Conservation (phyloP, 2,797 vertebrate genomes). For the Triplophysa yarkandensis region DNA sequence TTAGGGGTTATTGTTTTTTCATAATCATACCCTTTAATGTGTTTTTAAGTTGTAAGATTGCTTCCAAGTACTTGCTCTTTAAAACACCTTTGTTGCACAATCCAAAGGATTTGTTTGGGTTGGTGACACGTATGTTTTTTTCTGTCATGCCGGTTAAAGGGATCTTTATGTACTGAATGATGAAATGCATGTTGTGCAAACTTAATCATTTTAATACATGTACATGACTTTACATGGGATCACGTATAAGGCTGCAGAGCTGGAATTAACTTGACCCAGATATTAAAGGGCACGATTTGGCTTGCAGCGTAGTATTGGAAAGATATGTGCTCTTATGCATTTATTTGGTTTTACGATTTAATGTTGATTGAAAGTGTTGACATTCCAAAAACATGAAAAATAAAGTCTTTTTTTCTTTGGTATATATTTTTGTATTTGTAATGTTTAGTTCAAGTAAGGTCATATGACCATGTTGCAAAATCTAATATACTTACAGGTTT, state of each 20-base stretch:
- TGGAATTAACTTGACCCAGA: constrained; percentile 21
- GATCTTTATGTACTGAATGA: not conserved
- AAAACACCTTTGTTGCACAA: not conserved
- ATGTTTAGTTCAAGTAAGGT: too few relatives aligned
- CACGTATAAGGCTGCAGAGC: constrained; percentile 3
- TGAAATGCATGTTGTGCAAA: not conserved
- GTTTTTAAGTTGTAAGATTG: not conserved
- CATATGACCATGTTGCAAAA: too few relatives aligned
- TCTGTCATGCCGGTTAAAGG: not conserved
- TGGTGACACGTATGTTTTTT: not conserved
- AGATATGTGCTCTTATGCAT: not conserved
- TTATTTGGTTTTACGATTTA: not conserved
- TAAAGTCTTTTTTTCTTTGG: not conserved
- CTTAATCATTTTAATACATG: not conserved
- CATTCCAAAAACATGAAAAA: not conserved
- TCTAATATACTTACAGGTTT: not conserved
- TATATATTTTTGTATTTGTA: not conserved
- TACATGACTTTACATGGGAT: constrained; percentile 21
- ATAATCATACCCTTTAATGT: constrained; percentile 6
- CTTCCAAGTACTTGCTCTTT: not conserved
- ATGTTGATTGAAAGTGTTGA: constrained; percentile 3
- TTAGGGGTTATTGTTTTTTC: constrained; percentile 18
- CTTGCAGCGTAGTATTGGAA: not conserved
- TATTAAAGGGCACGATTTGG: constrained; percentile 12
- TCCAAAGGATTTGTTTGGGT: not conserved